These are phyloP conservation scores for Stigmatopora nigra DNA, from an alignment of 2,113 vertebrate genomes.

Conservation along the genomic window DNA sequence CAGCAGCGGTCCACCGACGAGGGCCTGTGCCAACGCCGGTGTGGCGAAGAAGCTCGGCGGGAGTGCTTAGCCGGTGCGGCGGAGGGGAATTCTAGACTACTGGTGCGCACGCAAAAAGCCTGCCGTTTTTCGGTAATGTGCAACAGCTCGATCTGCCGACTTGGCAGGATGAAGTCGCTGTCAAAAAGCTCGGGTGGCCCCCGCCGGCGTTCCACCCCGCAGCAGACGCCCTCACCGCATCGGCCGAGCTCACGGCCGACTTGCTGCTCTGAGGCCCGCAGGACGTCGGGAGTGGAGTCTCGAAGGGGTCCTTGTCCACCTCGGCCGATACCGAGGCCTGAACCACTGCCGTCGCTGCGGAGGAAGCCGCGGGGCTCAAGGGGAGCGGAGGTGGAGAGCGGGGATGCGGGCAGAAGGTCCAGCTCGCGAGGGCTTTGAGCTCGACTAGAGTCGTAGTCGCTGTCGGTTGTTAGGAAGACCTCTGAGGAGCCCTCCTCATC, in stretches of 20 bases:
- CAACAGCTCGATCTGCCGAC: slow-evolving; percentile 83
- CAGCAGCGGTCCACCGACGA: slow-evolving; percentile 77
- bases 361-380: slow-evolving; percentile 46
- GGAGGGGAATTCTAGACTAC: slow-evolving; percentile 83
- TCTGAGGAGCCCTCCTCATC: slow-evolving; percentile 85
- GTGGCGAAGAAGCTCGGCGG: slow-evolving; percentile 53
- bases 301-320: slow-evolving; percentile 46
- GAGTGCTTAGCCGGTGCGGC: slow-evolving; percentile 56
- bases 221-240: slow-evolving; percentile 35
- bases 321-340: slow-evolving; percentile 20
- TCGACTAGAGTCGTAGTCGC: slow-evolving; percentile 82
- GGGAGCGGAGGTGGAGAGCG: slow-evolving; percentile 54
- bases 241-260: slow-evolving; percentile 25
- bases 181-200: slow-evolving; percentile 72
- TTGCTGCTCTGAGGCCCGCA: slow-evolving; percentile 71
- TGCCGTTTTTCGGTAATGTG: slow-evolving; percentile 85
- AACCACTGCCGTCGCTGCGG: slow-evolving; percentile 57
- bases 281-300: slow-evolving; percentile 76
- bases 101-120: slow-evolving; percentile 83
- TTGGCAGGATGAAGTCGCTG: slow-evolving; percentile 85
- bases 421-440: slow-evolving; percentile 82
- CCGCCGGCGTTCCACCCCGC: slow-evolving; percentile 26
- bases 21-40: slow-evolving; percentile 65
- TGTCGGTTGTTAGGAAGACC: slow-evolving; percentile 85
- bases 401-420: slow-evolving; percentile 74